Evolutionary conservation across 2,888 invertebrate genomes (phyloP), one percentile per base, ranked within the genome.

Genomic region (Scaptomyza flava): DNA sequence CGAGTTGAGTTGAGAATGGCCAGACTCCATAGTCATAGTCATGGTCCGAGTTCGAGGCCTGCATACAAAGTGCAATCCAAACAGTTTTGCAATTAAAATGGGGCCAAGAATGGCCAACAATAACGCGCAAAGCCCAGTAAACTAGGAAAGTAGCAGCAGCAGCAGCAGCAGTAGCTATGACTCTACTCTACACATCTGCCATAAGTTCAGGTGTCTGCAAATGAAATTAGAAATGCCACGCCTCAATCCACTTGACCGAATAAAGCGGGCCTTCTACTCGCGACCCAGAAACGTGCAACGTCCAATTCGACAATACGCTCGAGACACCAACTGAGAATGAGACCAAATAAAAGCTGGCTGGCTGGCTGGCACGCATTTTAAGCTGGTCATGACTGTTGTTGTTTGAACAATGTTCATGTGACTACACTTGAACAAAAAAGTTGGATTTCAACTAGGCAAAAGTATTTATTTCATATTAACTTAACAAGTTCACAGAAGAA

Each of bases 11-110:
- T 14, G 20, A n/a, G 36, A n/a, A 7, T 38, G 38, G 38, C 14
- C 14, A 38, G 14, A 38, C 14, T 38, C 36, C 38, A 38, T 8
- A 42, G 42, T 17, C 9, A 41, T 14, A 38, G 38, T 9, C 46
- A 14, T 11, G 23, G 54, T 14, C 51, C 27, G 20, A 36, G 60
- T 59, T 20, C 72, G 68, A 63, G 70, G 48, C 45, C 60, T 77
- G 82, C 82, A 87, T 87, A 87, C 85, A 87, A 85, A 83, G 82
- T 87, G 87, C 85, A 77, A 52, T 48, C 71, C 77, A 76, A 68
- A 68, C 61, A 76, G 73, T 68, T 82, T 82, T 59, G 74, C 81
- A 81, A 87, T 89, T 87, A 89, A 79, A 89, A 76, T 71, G 73
- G 65, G 85, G 81, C 87, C 68, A 80, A 68, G 69, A 68, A 69